A percentile compares a stretch with the other conserved stretches of the same genome.
These are phyloP conservation scores for Manis pentadactyla DNA, from an alignment of 2,797 vertebrate species.

Conservation along the genomic window DNA sequence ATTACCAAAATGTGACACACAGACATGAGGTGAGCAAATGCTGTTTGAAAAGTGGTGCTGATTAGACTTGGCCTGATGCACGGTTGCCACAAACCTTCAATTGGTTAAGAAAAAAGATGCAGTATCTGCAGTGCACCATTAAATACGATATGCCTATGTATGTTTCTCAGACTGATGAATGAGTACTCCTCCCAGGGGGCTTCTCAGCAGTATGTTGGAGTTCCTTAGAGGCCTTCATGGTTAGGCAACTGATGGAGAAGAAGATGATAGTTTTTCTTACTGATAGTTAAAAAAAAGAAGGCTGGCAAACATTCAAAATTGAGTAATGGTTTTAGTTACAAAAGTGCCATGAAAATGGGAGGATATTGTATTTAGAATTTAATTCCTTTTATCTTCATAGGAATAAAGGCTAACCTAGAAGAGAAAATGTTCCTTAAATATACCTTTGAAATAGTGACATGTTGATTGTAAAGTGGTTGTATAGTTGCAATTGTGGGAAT, in stretches of 20 bases:
- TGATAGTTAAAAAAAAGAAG: not conserved
- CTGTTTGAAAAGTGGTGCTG: too few species aligned
- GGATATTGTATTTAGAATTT: not conserved
- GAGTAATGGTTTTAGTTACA: not conserved
- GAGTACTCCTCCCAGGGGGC: not conserved
- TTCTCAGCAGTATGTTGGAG: not conserved
- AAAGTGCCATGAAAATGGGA: not conserved
- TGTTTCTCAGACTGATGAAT: not conserved
- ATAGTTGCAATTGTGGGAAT: not conserved
- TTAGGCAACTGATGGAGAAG: not conserved
- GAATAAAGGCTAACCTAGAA: not conserved
- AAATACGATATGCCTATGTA: too few species aligned
- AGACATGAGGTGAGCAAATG: too few species aligned
- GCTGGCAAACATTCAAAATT: not conserved
- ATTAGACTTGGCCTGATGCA: too few species aligned
- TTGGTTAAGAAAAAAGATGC: too few species aligned
- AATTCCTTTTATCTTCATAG: not conserved
- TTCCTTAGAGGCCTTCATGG: not conserved
- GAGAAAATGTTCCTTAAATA: not conserved
- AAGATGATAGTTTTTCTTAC: not conserved
- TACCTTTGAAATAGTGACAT: not conserved
- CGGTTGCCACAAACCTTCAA: too few species aligned
- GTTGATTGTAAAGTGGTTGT: not conserved
- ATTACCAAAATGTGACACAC: too few species aligned
- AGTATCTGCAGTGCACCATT: too few species aligned